Evolutionary conservation across 2,113 vertebrate genomes (phyloP).

Genomic region (Nanorana parkeri): DNA sequence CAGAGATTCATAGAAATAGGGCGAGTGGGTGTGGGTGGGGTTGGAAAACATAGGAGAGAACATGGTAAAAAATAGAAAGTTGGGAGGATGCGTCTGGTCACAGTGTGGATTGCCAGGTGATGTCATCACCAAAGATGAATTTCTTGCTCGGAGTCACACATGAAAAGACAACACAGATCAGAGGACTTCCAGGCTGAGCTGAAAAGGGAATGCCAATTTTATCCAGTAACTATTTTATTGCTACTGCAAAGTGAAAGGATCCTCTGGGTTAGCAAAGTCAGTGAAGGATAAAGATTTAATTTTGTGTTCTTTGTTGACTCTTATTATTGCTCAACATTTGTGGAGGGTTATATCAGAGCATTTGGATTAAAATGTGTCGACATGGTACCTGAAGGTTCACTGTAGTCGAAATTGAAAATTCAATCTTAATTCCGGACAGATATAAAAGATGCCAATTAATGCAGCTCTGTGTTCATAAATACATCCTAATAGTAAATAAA

Average conservation of each 20-base stretch:
- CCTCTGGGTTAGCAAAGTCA: background rate
- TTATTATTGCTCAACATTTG: background rate
- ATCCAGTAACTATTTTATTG: background rate
- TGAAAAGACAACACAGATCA: background rate
- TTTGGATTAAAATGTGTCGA: no score
- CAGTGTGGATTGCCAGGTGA: slow-evolving; percentile 29
- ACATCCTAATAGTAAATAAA: no score
- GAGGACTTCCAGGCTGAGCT: background rate
- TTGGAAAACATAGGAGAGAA: slow-evolving; percentile 26
- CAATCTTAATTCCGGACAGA: no score
- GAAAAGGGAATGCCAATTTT: background rate
- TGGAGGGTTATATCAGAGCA: no score
- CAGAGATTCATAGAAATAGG: slow-evolving; percentile 35
- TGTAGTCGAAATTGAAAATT: no score
- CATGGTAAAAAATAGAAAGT: slow-evolving; percentile 45
- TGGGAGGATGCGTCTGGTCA: slow-evolving; percentile 34
- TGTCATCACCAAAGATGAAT: slow-evolving; percentile 32
- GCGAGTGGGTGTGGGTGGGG: slow-evolving; percentile 36
- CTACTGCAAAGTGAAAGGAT: background rate
- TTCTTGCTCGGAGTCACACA: slow-evolving; percentile 19
- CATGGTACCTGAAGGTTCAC: no score
- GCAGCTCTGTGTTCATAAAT: no score
- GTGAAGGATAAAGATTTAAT: background rate
- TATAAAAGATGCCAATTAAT: no score
- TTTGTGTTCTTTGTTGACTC: background rate